Evolutionary conservation across 2,797 vertebrate species (phyloP).

Genomic region (Gila robusta): DNA sequence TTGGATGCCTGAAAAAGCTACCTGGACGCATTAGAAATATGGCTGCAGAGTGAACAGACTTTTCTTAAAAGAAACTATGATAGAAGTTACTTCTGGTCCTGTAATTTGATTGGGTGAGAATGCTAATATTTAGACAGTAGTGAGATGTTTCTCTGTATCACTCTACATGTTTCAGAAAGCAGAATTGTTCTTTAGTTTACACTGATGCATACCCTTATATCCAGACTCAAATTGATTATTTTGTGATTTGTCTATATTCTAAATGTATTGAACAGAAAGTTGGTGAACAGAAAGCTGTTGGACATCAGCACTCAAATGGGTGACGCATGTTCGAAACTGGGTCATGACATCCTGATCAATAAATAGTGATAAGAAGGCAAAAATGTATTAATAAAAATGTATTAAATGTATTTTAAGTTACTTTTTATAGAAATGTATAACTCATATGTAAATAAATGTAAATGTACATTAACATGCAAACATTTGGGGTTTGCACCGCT

Average conservation of each 20-base stretch:
- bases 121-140: conserved; percentile 9
- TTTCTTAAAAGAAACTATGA: too few relatives aligned
- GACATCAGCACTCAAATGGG: neutral
- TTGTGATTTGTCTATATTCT: neutral
- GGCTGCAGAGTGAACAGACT: too few relatives aligned
- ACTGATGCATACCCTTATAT: neutral
- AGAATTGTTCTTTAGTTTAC: neutral
- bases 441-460: neutral
- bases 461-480: neutral
- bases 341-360: neutral
- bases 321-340: neutral
- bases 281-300: neutral
- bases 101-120: neutral
- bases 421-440: neutral
- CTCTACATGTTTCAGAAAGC: neutral
- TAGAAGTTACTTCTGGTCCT: neutral
- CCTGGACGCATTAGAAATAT: too few relatives aligned
- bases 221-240: conserved; percentile 9
- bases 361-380: neutral
- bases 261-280: neutral
- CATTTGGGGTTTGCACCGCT: neutral
- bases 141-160: neutral
- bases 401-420: neutral
- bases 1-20: too few relatives aligned
- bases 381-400: neutral